Base-by-base conservation (phyloP, 2,797 vertebrate species). In the Rhabdomys pumilio region DNA sequence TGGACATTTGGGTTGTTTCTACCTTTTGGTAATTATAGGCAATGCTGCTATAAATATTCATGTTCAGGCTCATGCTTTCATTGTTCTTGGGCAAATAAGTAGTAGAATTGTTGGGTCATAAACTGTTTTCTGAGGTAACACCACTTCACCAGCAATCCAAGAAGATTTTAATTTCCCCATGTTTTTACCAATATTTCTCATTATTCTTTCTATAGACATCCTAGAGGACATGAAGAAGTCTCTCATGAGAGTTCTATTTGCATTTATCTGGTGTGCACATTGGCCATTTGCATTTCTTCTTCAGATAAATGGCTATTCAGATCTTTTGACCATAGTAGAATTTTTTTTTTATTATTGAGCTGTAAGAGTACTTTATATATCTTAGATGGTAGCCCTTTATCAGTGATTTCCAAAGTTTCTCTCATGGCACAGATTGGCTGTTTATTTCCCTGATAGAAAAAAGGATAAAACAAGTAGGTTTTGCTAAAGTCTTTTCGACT, bases 341-440 rank as follows among this genome's bases (percentile, higher is more conserved):
- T 38, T 88, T 90, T 11, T 50, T 31, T 69, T 97, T 94, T 65
- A 80, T 80, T 90, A 20, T 10, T 94, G 63, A 80, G 31, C 59
- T 75, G 1, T 55, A 34, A 73, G 29, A 44, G 31, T 38, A 11
- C 4, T 93, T 86, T 92, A 55, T 38, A 47, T n/a, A 44, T 73
- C 65, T 55, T 53, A 38, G 61, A 79, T 34, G 82, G 8, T 44
- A 65, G 2, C 34, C 20, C 15, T 72, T 89, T 61, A 73, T 67
- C 5, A 77, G 47, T 50, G 15, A 80, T 61, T 93, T 91, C 50
- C 9, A 83, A 72, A 72, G 65, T 81, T 89, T 94, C 41, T 92
- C 75, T 55, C 17, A 77, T 81, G 67, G n/a, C 26, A 55, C 61
- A 57, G 41, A 29, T 59, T 73, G 6, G 76, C 75, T 65, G 77